These are phyloP conservation scores for Brachionus sp. DNA, from an alignment of 1,140 invertebrate genomes.

Conservation along the genomic window DNA sequence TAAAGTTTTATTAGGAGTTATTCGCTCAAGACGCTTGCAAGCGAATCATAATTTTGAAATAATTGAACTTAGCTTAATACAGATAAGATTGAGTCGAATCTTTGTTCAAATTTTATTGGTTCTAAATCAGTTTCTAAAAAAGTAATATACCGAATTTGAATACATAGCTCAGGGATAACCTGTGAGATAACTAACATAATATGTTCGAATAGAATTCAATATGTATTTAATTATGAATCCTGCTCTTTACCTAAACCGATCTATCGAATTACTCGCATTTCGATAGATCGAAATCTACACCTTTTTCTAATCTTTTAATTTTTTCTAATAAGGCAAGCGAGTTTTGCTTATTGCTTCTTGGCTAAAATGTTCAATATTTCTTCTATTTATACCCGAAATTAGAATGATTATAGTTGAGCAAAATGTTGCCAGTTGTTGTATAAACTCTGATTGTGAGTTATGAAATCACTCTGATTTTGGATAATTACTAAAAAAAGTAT, in stretches of 20 bases:
- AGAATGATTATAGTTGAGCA: background rate
- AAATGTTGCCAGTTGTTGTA: background rate
- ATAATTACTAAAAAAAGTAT: background rate
- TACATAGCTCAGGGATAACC: background rate
- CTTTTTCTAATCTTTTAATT: background rate
- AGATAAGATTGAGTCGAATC: background rate
- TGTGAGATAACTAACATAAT: background rate
- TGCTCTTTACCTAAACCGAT: background rate
- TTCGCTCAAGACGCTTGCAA: slow-evolving; percentile 3
- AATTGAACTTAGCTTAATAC: background rate
- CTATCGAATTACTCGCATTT: background rate
- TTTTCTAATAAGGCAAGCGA: background rate
- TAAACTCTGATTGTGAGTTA: background rate
- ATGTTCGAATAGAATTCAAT: background rate
- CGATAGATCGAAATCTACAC: background rate
- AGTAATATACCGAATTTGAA: background rate
- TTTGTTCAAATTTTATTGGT: background rate
- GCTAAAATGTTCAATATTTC: background rate
- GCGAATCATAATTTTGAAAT: slow-evolving; percentile 9
- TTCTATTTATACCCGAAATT: background rate
- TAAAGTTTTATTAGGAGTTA: background rate
- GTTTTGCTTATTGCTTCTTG: background rate
- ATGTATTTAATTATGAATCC: background rate
- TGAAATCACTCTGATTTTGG: background rate
- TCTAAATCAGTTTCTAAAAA: background rate